Evolutionary conservation across 2,797 vertebrate species (phyloP), one percentile per base, ranked within the genome.

Genomic region (Melanotaenia trifasciata): DNA sequence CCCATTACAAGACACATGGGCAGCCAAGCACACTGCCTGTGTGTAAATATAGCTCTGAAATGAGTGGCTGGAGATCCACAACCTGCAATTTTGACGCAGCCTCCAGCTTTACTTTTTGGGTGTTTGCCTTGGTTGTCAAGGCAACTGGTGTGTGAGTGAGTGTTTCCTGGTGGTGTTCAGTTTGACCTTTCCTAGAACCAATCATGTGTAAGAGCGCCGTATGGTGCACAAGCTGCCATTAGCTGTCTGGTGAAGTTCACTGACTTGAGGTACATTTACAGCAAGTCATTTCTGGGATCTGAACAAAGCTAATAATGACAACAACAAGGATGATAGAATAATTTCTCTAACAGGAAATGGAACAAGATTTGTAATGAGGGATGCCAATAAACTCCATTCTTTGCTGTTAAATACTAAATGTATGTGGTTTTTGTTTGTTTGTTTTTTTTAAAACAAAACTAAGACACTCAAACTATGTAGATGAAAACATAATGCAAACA

Each of bases 31-130:
- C 71, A 6, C 54, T 87, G 87, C 83, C 84, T 78, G 79, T 67
- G 90, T 91, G 87, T 92, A 95, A 93, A 95, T 92, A 92, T 93
- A 94, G 90, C 84, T 74, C 62, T 26, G n/a, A 95, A 95, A 94
- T 95, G 87, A 93, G 73, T 56, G 92, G 81, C 83, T 93, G 84
- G 54, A 80, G 80, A 85, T 87, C 80, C 66, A 60, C 47, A 92
- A 90, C 92, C 89, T 90, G 77, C 89, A 93, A 95, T 95, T 94
- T 93, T 73, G 67, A 86, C 68, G 84, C 83, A 84, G 84, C 84
- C 84, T 90, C 66, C 82, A 76, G 75, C 86, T 83, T 40, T 43
- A 76, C 84, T 78, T 57, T 85, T 83, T 90, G 90, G 86, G 84
- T 85, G 85, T 91, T 93, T 93, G 90, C 87, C 79, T 64, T 1